Percentiles rank a stretch among this genome's conserved stretches.
These are phyloP conservation scores for Bombus terrestris DNA, from an alignment of 1,140 invertebrate species.

Conservation along the genomic window DNA sequence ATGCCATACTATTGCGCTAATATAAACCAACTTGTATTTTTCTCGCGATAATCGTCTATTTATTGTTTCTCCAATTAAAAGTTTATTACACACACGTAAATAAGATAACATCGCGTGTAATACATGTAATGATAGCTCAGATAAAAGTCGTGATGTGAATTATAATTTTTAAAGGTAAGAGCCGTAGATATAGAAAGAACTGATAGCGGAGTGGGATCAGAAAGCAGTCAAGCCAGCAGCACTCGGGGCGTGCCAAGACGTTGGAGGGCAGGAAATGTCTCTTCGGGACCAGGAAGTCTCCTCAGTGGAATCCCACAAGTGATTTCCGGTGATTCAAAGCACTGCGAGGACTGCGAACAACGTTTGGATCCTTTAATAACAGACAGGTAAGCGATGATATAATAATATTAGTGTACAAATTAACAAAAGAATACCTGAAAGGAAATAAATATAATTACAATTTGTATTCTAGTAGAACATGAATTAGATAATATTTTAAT, in stretches of 20 bases:
- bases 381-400: constrained; percentile 72
- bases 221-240: constrained; percentile 93
- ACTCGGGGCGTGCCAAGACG: constrained; percentile 81
- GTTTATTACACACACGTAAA: neutral
- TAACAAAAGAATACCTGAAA: neutral
- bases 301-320: constrained; percentile 74
- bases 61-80: neutral
- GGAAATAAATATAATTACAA: neutral
- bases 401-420: neutral
- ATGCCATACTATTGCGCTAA: too few relatives aligned
- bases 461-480: neutral
- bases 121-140: too few relatives aligned
- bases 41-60: neutral
- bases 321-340: constrained; percentile 77
- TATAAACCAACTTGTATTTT: neutral
- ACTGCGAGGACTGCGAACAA: constrained; percentile 81
- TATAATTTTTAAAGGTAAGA: constrained; percentile 73
- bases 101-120: neutral
- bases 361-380: constrained; percentile 78
- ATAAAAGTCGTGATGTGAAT: neutral
- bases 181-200: constrained; percentile 91
- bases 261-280: constrained; percentile 75
- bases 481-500: too few relatives aligned
- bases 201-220: constrained; percentile 96
- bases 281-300: constrained; percentile 74